Percentiles rank a stretch among this genome's conserved stretches.
phyloP scores from a whole-genome alignment of 1,140 invertebrate species.

The Archivesica marissinica region DNA sequence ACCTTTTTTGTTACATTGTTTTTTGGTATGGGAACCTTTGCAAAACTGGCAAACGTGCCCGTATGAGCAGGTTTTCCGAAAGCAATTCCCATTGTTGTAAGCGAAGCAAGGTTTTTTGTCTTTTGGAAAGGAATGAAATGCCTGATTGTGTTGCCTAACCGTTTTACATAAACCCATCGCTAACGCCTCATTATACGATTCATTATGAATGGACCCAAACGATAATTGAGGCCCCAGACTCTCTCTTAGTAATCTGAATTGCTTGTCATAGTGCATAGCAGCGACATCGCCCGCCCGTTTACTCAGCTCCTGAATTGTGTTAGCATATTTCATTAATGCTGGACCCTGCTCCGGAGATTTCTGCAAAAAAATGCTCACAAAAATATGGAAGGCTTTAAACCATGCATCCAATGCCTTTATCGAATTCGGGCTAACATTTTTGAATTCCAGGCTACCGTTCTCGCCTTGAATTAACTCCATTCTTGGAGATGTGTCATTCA shows the following conservation, averaged over 20 bases:
- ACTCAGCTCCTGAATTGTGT: not conserved
- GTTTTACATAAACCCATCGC: not conserved
- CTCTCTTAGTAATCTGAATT: not conserved
- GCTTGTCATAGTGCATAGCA: not conserved
- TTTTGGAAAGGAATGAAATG: constrained; percentile 4
- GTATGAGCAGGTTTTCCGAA: not conserved
- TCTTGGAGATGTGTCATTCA: too few relatives aligned
- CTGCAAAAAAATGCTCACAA: not conserved
- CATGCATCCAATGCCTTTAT: too few relatives aligned
- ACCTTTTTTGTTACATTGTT: not conserved
- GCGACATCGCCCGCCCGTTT: not conserved
- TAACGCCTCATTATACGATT: not conserved
- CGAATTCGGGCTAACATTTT: too few relatives aligned
- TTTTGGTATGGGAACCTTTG: not conserved
- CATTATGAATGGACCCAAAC: not conserved
- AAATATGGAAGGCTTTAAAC: not conserved
- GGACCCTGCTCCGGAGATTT: not conserved
- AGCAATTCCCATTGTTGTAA: not conserved
- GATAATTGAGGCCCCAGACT: not conserved
- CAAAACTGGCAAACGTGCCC: not conserved
- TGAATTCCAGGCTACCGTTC: too few relatives aligned
- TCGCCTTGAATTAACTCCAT: too few relatives aligned
- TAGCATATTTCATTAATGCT: not conserved
- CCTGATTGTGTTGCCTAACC: too few relatives aligned
- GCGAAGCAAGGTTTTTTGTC: not conserved